These are phyloP conservation scores for Gryon sp. DNA, from an alignment of 1,140 invertebrate genomes.

Conservation along the genomic window DNA sequence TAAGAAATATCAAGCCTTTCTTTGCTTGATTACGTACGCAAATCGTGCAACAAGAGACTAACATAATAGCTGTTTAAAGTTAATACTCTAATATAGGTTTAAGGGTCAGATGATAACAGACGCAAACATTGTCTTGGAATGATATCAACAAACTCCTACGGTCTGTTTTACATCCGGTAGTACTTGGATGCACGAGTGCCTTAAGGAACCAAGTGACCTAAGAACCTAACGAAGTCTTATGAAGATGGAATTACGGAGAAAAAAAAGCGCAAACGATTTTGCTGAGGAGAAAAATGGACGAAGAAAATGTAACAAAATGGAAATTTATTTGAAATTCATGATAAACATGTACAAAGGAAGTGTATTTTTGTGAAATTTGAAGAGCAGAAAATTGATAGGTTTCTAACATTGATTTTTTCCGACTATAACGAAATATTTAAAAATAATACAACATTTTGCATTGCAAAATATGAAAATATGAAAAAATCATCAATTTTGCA, in stretches of 20 bases:
- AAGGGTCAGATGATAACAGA: slow-evolving; percentile 38
- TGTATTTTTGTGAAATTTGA: too few relatives aligned
- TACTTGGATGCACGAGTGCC: slow-evolving; percentile 37
- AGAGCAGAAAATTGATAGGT: too few relatives aligned
- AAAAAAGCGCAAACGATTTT: too few relatives aligned
- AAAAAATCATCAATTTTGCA: too few relatives aligned
- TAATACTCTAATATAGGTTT: slow-evolving; percentile 35
- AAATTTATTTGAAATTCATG: too few relatives aligned
- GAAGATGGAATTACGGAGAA: slow-evolving; percentile 5
- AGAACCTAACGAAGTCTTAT: slow-evolving; percentile 7
- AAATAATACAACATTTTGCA: too few relatives aligned
- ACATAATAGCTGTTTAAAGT: slow-evolving; percentile 30
- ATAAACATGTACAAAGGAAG: too few relatives aligned
- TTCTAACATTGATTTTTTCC: too few relatives aligned
- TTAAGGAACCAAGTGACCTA: slow-evolving; percentile 36
- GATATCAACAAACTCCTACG: slow-evolving; percentile 42
- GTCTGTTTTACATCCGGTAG: slow-evolving; percentile 46
- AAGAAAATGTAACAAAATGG: too few relatives aligned
- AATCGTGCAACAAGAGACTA: slow-evolving; percentile 19
- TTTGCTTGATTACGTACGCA: slow-evolving; percentile 27
- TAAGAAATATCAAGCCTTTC: slow-evolving; percentile 13
- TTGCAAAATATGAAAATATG: too few relatives aligned
- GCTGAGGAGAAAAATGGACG: too few relatives aligned
- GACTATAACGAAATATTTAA: too few relatives aligned
- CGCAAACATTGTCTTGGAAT: slow-evolving; percentile 37